Evolutionary conservation across 2,113 vertebrate genomes (phyloP), one percentile per base, ranked within the genome.

Genomic region (Turdus rufiventris): DNA sequence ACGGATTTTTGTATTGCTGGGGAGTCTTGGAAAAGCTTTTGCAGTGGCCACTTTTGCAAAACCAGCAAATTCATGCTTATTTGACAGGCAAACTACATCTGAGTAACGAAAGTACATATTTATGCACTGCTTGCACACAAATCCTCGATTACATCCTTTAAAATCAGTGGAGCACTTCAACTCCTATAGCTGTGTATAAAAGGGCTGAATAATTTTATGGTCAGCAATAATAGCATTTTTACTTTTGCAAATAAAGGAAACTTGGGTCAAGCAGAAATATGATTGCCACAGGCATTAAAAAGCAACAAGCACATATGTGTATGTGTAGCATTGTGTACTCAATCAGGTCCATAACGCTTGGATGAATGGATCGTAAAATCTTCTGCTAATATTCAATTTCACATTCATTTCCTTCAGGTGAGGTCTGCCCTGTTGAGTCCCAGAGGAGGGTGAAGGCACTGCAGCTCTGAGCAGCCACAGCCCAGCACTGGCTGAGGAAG

Each of bases 171-270:
- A 95, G 72, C 51, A 66, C 63, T 91, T 90, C 63, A 89, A 29
- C n/a, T 72, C n/a, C 74, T 88, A 83, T 15, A 80, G 63, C 40
- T 80, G 20, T 34, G 16, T 56, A 43, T 94, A 94, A 94, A 94
- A 91, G 67, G 71, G 19, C 34, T 88, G 88, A 83, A 76, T 89
- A 88, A 91, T 83, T 93, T 95, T 88, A 88, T 57, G 33, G 36
- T 23, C 65, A 48, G 21, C 54, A 85, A 67, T 93, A 95, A 91
- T 3, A 47, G 50, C 14, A 53, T 85, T 94, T 95, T 88, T 60
- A 85, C 60, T 86, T 91, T 90, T 67, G 26, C 38, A 92, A 90
- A 86, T 86, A 86, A 83, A 75, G 40, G 18, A 85, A 94, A 71
- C 50, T 63, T 43, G 62, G 38, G 47, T 51, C 54, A 74, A 79